Percentiles rank a stretch among this genome's conserved stretches.
phyloP scores from a whole-genome alignment of 2,888 invertebrate genomes.

The Tenthredo notha region DNA sequence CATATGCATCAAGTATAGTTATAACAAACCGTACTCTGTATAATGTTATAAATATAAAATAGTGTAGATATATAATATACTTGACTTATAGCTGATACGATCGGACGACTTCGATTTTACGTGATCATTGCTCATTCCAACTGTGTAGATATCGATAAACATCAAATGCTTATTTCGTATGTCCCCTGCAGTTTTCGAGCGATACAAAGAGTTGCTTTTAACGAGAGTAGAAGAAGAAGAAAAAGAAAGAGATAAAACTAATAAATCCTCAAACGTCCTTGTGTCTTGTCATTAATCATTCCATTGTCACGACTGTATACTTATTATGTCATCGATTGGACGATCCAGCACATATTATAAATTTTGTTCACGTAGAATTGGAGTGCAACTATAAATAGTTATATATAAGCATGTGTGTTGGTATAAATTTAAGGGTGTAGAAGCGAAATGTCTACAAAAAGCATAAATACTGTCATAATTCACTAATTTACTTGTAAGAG shows the following conservation, averaged over 20 bases:
- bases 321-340: background rate
- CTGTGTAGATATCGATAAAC: background rate
- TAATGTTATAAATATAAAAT: slow-evolving; percentile 53
- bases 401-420: slow-evolving; percentile 59
- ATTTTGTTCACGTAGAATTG: slow-evolving; percentile 34
- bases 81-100: slow-evolving; percentile 60
- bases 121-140: slow-evolving; percentile 22
- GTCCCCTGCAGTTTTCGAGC: background rate
- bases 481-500: slow-evolving; percentile 49
- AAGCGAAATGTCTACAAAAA: slow-evolving; percentile 48
- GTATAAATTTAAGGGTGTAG: slow-evolving; percentile 60
- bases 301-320: background rate
- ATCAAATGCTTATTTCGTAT: slow-evolving; percentile 9
- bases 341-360: background rate
- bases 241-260: background rate
- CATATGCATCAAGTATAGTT: slow-evolving; percentile 46
- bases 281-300: slow-evolving; percentile 8
- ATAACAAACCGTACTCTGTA: slow-evolving; percentile 50
- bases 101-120: slow-evolving; percentile 57
- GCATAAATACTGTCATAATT: slow-evolving; percentile 47
- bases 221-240: background rate
- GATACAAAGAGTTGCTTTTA: background rate
- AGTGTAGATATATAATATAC: slow-evolving; percentile 50
- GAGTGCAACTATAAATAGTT: slow-evolving; percentile 53
- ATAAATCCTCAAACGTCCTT: background rate